Conservation (phyloP, 2,113 vertebrate species). For the Lagenorhynchus albirostris region DNA sequence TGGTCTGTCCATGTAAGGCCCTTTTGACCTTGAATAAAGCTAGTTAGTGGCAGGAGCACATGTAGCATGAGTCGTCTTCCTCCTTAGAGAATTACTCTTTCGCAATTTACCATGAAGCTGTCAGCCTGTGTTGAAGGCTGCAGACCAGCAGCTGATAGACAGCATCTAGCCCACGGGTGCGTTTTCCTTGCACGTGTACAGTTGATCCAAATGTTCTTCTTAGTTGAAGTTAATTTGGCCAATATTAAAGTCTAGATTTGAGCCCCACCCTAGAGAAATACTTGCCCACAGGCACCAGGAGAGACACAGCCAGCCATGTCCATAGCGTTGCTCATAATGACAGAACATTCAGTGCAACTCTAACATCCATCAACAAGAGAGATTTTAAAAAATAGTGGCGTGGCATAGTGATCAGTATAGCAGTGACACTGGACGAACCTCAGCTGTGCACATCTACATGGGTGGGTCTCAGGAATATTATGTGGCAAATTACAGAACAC, state of each 20-base stretch:
- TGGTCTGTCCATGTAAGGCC: background rate
- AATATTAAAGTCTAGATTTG: background rate
- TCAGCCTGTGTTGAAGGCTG: background rate
- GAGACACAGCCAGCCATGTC: fast-evolving
- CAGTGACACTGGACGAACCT: background rate
- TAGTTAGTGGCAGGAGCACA: background rate
- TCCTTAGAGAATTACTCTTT: background rate
- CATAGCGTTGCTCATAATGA: too few species aligned
- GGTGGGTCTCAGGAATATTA: background rate
- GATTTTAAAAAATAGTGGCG: background rate
- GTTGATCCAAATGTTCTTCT: background rate
- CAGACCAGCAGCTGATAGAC: fast-evolving
- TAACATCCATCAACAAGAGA: background rate
- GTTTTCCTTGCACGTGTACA: background rate
- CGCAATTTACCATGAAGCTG: background rate
- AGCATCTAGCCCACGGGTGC: background rate
- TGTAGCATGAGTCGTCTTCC: fast-evolving
- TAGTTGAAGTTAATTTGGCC: background rate
- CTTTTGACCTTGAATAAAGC: background rate
- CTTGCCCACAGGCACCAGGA: background rate
- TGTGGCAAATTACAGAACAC: background rate
- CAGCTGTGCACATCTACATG: background rate
- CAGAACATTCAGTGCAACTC: background rate
- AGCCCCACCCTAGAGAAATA: background rate
- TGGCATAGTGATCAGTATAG: background rate